Conservation (phyloP, 2,888 invertebrate genomes). For the Eulithis prunata region DNA sequence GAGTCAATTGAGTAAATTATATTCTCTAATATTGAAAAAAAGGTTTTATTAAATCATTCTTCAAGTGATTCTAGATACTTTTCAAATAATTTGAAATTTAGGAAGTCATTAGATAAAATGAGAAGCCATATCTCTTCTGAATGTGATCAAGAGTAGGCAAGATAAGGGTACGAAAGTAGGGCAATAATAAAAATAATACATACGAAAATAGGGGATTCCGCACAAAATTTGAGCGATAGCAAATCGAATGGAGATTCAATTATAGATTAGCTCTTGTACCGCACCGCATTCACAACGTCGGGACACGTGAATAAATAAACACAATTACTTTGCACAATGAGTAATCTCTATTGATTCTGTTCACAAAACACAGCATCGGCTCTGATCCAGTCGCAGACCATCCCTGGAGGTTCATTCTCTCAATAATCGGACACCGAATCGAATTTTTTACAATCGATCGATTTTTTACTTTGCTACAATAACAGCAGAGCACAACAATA, state of each 20-base stretch:
- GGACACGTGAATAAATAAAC: slow-evolving; percentile 83
- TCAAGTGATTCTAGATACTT: not conserved
- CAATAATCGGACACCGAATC: slow-evolving; percentile 69
- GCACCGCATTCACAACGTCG: slow-evolving; percentile 76
- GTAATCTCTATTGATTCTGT: slow-evolving; percentile 78
- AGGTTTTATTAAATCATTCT: not conserved
- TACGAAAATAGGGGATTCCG: slow-evolving; percentile 52
- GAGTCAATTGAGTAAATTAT: no score
- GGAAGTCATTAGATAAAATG: not conserved
- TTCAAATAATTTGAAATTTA: not conserved
- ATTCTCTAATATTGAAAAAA: no score
- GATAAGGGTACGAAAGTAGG: slow-evolving; percentile 37
- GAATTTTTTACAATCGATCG: slow-evolving; percentile 65
- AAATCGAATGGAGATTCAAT: slow-evolving; percentile 81
- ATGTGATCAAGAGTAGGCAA: not conserved
- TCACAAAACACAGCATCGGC: slow-evolving; percentile 64
- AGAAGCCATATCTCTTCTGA: not conserved
- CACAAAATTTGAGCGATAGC: slow-evolving; percentile 72
- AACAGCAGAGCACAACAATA: slow-evolving; percentile 72
- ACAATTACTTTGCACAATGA: slow-evolving; percentile 79
- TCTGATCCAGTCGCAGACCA: slow-evolving; percentile 63
- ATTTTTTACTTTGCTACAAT: slow-evolving; percentile 74
- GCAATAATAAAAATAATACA: slow-evolving; percentile 44
- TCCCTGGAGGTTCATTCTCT: slow-evolving; percentile 66
- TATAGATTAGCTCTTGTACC: slow-evolving; percentile 81